A percentile compares a stretch with the other conserved stretches of the same genome.
Conservation (phyloP, 2,888 invertebrate species). For the Sylvicola fuscatus region DNA sequence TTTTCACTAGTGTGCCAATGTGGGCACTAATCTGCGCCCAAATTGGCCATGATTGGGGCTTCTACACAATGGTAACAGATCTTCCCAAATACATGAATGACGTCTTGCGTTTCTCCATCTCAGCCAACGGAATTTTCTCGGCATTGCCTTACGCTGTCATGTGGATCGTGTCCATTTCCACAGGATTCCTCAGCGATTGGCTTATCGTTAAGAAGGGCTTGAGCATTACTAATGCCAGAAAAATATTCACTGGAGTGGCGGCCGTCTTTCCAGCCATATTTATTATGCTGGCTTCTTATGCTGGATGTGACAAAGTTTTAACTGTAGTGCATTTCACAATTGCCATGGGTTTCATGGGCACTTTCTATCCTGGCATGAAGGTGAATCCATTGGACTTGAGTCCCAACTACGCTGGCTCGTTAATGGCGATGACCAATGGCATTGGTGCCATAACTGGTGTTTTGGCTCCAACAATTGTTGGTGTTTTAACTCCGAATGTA, state of each 20-base stretch:
- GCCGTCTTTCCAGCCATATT: slow-evolving; percentile 45
- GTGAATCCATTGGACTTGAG: slow-evolving; percentile 45
- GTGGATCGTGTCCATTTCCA: slow-evolving; percentile 35
- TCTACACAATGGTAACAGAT: slow-evolving; percentile 43
- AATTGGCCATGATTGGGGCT: slow-evolving; percentile 43
- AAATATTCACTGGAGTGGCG: slow-evolving; percentile 45
- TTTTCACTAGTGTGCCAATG: slow-evolving; percentile 45
- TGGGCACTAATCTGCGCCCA: slow-evolving; percentile 59
- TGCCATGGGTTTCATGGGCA: slow-evolving; percentile 48
- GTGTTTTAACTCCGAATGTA: slow-evolving; percentile 40
- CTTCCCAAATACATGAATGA: slow-evolving; percentile 41
- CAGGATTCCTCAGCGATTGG: slow-evolving; percentile 47
- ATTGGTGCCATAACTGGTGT: slow-evolving; percentile 52
- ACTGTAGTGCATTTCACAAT: slow-evolving; percentile 42
- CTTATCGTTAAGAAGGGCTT: slow-evolving; percentile 36
- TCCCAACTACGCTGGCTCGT: slow-evolving; percentile 41
- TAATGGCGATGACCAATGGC: slow-evolving; percentile 49
- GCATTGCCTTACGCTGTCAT: slow-evolving; percentile 38
- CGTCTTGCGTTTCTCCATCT: slow-evolving; percentile 35
- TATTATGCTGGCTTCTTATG: slow-evolving; percentile 45
- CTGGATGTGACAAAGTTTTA: slow-evolving; percentile 37
- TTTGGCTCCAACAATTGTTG: slow-evolving; percentile 44
- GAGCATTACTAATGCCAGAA: slow-evolving; percentile 33
- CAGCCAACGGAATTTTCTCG: slow-evolving; percentile 35
- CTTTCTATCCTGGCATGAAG: slow-evolving; percentile 49